Percentiles rank a stretch among this genome's conserved stretches.
Conservation (phyloP, 2,113 vertebrate genomes). For the pig (Sus scrofa) region T2T-Sscrofa CM000824.6:210718501-210719000, state of each 20-base stretch:
- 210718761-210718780: not conserved
- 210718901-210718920: not conserved
- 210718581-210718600: not conserved
- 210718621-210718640: not conserved
- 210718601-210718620: not conserved
- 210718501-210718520: too few relatives aligned
- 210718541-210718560: not conserved
- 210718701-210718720: not conserved
- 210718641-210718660: not conserved
- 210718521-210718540: too few relatives aligned
- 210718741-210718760: not conserved
- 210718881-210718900: not conserved
- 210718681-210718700: not conserved
- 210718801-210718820: not conserved
- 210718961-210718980: too few relatives aligned
- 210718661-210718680: not conserved
- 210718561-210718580: not conserved
- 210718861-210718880: not conserved
- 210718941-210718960: too few relatives aligned
- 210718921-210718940: not conserved
- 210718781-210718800: not conserved
- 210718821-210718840: not conserved
- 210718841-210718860: not conserved
- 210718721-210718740: not conserved
- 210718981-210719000: not conserved